Evolutionary conservation across 2,797 vertebrate genomes (phyloP).

Genomic region (Tokudaia muenninki): DNA sequence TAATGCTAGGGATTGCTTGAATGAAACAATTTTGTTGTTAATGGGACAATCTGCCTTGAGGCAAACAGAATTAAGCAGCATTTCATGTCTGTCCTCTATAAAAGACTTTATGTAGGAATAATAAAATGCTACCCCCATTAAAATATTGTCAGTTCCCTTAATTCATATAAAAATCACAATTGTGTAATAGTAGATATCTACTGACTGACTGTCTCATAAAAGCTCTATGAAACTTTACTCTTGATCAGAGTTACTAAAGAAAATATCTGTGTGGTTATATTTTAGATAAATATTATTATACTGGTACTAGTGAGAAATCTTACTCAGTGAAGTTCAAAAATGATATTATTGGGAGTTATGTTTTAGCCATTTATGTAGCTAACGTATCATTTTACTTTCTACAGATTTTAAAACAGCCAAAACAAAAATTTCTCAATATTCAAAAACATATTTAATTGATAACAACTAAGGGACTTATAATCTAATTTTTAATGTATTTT

Average conservation of each 20-base stretch:
- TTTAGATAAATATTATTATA: neutral
- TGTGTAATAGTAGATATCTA: neutral
- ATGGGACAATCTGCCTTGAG: conserved; percentile 24
- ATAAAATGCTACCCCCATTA: conserved; percentile 29
- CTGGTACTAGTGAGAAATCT: neutral
- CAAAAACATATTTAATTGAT: neutral
- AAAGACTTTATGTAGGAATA: conserved; percentile 43
- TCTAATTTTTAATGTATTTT: neutral
- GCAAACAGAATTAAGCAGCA: conserved; percentile 42
- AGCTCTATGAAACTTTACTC: neutral
- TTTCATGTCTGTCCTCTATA: conserved; percentile 26
- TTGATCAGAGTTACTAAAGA: conserved; percentile 6
- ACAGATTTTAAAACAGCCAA: neutral
- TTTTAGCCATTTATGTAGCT: neutral
- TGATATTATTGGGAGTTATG: neutral
- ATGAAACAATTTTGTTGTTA: conserved; percentile 57
- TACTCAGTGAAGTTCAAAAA: neutral
- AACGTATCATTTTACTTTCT: neutral
- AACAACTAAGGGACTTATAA: neutral
- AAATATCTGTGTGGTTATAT: neutral
- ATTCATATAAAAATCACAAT: conserved; percentile 42
- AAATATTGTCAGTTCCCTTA: conserved; percentile 59
- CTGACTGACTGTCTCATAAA: neutral
- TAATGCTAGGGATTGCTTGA: conserved; percentile 56
- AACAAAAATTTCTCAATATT: neutral